phyloP scores from a whole-genome alignment of 2,888 invertebrate genomes.

The Plemyria rubiginata region DNA sequence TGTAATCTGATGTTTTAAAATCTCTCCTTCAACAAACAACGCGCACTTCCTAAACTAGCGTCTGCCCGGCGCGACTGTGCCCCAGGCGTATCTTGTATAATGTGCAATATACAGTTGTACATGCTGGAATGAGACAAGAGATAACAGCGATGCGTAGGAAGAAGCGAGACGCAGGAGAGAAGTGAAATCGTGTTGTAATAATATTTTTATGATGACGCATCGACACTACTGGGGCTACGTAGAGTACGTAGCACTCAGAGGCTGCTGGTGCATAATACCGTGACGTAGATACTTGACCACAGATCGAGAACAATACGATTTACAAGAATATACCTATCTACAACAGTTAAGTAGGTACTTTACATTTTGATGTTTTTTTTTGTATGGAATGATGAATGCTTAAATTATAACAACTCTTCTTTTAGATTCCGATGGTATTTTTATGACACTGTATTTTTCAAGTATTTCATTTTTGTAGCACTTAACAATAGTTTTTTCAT shows the following conservation, averaged over 20 bases:
- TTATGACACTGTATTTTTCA: too few species aligned
- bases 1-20: constrained; percentile 37
- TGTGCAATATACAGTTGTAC: constrained; percentile 1
- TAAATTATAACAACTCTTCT: too few species aligned
- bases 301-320: neutral
- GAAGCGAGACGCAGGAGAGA: constrained; percentile 17
- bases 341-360: too few species aligned
- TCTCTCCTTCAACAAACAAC: constrained; percentile 7
- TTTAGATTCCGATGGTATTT: too few species aligned
- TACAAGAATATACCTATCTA: neutral
- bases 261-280: constrained; percentile 6
- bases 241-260: neutral
- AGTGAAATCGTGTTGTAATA: constrained; percentile 29
- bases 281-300: neutral
- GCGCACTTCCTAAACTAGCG: constrained; percentile 1
- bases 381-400: too few species aligned
- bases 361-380: too few species aligned
- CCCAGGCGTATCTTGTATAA: constrained; percentile 3
- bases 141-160: neutral
- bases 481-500: too few species aligned
- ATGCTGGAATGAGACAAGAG: constrained; percentile 9
- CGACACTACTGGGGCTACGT: neutral
- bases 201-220: constrained; percentile 15
- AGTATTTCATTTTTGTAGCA: too few species aligned
- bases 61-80: neutral